Percentiles rank a stretch among this genome's conserved stretches.
phyloP scores from a whole-genome alignment of 2,113 vertebrate genomes.

The Xiphorhynchus elegans region DNA sequence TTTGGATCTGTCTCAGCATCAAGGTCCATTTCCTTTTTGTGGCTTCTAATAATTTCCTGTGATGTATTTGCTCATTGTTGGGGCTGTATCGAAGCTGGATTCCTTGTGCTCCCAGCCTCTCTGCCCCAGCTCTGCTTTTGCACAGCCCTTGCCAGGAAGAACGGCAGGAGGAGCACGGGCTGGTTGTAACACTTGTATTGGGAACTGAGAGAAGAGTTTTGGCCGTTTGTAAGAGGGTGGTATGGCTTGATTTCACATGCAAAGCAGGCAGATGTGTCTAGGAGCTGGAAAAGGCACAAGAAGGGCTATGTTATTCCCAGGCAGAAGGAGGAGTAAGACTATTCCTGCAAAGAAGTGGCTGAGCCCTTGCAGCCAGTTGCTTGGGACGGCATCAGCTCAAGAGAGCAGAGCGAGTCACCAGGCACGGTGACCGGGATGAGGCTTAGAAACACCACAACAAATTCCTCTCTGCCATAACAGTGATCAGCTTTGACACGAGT shows the following conservation, averaged over 20 bases:
- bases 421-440: not conserved
- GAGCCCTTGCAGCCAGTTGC: not conserved
- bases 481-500: not conserved
- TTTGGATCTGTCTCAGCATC: slow-evolving; percentile 27
- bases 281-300: not conserved
- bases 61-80: slow-evolving; percentile 21
- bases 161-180: not conserved
- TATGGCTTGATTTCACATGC: not conserved
- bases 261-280: not conserved
- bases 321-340: not conserved
- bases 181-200: fast-evolving
- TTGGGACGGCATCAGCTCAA: not conserved
- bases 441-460: not conserved
- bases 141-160: not conserved
- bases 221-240: not conserved
- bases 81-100: not conserved
- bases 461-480: not conserved
- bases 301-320: not conserved
- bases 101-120: not conserved
- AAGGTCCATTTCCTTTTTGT: slow-evolving; percentile 25
- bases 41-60: slow-evolving; percentile 55
- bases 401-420: not conserved
- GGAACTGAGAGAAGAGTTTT: not conserved
- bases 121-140: not conserved
- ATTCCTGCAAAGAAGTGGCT: not conserved